phyloP scores from a whole-genome alignment of 2,888 invertebrate genomes.

The Stenichneumon culpator region DNA sequence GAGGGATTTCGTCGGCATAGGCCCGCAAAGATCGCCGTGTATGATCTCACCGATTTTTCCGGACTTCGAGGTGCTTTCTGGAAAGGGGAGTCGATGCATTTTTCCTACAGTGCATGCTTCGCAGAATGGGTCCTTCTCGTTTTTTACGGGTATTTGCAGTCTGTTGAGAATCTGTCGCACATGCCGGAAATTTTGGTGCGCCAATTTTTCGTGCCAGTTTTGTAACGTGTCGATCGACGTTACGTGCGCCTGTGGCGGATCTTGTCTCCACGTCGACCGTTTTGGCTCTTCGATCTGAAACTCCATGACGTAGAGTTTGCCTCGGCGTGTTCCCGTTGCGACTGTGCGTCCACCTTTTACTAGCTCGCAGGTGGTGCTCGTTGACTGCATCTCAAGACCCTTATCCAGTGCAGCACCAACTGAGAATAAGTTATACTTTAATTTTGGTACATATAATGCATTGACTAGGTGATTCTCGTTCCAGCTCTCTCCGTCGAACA shows the following conservation, averaged over 20 bases:
- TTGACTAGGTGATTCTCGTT: conserved; percentile 57
- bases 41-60: conserved; percentile 57
- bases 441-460: conserved; percentile 59
- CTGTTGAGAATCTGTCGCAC: conserved; percentile 49
- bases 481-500: conserved; percentile 65
- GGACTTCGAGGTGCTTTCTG: conserved; percentile 18
- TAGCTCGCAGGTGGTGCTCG: conserved; percentile 43
- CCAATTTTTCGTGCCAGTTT: too few species aligned
- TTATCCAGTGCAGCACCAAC: conserved; percentile 53
- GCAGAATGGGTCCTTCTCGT: conserved; percentile 22
- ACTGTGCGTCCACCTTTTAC: conserved; percentile 27
- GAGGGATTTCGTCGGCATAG: conserved; percentile 26
- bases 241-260: too few species aligned
- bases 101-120: conserved; percentile 41
- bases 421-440: conserved; percentile 64
- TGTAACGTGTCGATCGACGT: too few species aligned
- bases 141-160: not conserved
- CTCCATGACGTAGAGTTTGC: conserved; percentile 63
- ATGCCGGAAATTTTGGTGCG: conserved; percentile 54
- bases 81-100: conserved; percentile 36
- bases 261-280: too few species aligned
- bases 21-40: conserved; percentile 57
- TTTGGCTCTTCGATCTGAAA: too few species aligned
- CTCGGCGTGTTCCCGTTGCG: conserved; percentile 51
- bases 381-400: not conserved